Percentiles rank a stretch among this genome's conserved stretches.
Conservation (phyloP, 1,140 invertebrate genomes). For the Drosophila nannoptera region DNA sequence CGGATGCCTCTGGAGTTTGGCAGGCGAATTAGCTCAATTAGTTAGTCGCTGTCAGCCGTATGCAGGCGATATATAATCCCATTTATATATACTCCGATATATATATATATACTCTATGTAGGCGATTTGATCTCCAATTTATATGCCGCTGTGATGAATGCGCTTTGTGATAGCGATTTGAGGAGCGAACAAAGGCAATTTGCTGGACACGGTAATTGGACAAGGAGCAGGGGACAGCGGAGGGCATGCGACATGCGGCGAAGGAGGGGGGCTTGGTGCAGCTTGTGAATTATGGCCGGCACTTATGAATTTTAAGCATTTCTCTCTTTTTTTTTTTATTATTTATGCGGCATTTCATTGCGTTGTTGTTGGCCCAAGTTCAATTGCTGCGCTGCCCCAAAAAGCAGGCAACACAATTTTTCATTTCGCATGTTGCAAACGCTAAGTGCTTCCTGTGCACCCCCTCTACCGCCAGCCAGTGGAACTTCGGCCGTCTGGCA, state of each 20-base stretch:
- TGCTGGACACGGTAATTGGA: constrained; percentile 65
- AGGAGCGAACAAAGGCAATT: constrained; percentile 44
- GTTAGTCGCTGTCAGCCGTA: constrained; percentile 42
- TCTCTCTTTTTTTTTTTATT: constrained; percentile 19
- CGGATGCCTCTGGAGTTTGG: neutral
- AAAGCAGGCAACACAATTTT: constrained; percentile 66
- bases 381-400: constrained; percentile 55
- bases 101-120: constrained; percentile 2
- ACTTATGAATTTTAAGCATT: constrained; percentile 70
- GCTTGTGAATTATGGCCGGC: constrained; percentile 63
- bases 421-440: constrained; percentile 72
- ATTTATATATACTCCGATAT: neutral
- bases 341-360: constrained; percentile 72
- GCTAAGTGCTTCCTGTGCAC: constrained; percentile 70
- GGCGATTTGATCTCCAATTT: neutral
- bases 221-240: neutral
- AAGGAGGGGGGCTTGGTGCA: constrained; percentile 3
- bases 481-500: neutral
- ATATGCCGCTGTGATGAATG: constrained; percentile 25
- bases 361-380: constrained; percentile 42
- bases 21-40: constrained; percentile 43
- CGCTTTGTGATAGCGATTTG: constrained; percentile 26
- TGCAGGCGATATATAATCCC: constrained; percentile 35
- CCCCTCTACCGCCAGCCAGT: neutral
- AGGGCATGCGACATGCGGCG: constrained; percentile 1